phyloP scores from a whole-genome alignment of 2,888 invertebrate genomes.

The Baronia brevicornis region DNA sequence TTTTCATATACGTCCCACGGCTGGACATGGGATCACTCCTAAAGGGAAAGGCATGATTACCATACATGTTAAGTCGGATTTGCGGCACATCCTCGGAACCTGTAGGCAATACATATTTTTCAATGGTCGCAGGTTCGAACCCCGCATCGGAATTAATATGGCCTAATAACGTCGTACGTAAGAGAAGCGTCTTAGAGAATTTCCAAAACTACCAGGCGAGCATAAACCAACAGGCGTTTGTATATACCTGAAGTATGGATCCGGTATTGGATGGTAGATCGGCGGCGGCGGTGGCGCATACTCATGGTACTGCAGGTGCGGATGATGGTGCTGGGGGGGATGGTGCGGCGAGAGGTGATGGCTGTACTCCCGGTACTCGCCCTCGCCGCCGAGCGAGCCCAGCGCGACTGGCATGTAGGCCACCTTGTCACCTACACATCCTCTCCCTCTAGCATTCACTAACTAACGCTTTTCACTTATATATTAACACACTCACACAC shows the following conservation, averaged over 20 bases:
- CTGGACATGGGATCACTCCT: too few species aligned
- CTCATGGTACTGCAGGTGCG: slow-evolving; percentile 62
- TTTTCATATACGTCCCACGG: too few species aligned
- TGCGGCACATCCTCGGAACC: too few species aligned
- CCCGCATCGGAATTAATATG: too few species aligned
- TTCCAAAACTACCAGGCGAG: slow-evolving; percentile 17
- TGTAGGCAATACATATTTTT: too few species aligned
- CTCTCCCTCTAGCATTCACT: slow-evolving; percentile 28
- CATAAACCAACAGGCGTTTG: slow-evolving; percentile 7
- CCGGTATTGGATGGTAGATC: slow-evolving; percentile 62
- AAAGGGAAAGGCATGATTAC: too few species aligned
- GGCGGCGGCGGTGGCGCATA: slow-evolving; percentile 76
- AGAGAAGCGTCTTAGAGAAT: not conserved
- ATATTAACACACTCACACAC: slow-evolving; percentile 10
- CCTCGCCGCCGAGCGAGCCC: slow-evolving; percentile 79
- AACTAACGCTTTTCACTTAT: slow-evolving; percentile 16
- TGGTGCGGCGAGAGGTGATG: slow-evolving; percentile 68
- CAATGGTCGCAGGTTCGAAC: too few species aligned
- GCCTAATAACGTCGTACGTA: too few species aligned
- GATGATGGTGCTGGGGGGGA: slow-evolving; percentile 41
- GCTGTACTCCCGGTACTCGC: slow-evolving; percentile 72
- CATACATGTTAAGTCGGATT: too few species aligned
- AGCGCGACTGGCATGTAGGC: slow-evolving; percentile 79
- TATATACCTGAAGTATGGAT: slow-evolving; percentile 63
- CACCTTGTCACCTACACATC: slow-evolving; percentile 79